These are phyloP conservation scores for Eulemur macaco DNA, from an alignment of 2,113 vertebrate genomes.

Conservation along the genomic window DNA sequence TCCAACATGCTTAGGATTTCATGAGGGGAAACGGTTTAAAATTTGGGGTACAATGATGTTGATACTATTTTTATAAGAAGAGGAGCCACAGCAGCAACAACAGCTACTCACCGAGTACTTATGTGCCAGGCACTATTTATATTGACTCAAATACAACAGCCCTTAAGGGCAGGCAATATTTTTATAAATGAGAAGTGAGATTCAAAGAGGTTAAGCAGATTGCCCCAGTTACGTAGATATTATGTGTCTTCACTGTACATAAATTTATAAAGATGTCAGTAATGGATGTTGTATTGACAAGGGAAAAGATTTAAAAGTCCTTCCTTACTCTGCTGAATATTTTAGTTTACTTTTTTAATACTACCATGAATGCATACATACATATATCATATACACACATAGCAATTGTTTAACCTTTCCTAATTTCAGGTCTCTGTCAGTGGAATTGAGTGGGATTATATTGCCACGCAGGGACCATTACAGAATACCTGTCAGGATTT, in stretches of 20 bases:
- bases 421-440: conserved; percentile 88
- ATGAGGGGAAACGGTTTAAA: background rate
- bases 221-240: background rate
- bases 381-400: background rate
- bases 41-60: background rate
- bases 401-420: background rate
- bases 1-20: background rate
- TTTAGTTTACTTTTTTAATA: background rate
- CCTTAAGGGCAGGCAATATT: background rate
- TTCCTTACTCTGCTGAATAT: background rate
- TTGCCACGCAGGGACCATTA: conserved; percentile 95
- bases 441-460: conserved; percentile 96
- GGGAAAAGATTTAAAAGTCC: background rate
- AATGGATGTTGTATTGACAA: background rate
- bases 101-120: background rate
- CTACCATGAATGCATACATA: background rate
- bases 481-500: conserved; percentile 96
- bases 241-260: background rate
- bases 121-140: fast-evolving
- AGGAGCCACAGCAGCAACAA: background rate
- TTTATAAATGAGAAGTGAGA: background rate
- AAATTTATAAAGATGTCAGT: background rate
- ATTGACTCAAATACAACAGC: no score
- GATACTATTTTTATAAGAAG: background rate
- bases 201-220: background rate